Conservation (phyloP, 2,797 vertebrate genomes). For the Cynopterus sphinx region DNA sequence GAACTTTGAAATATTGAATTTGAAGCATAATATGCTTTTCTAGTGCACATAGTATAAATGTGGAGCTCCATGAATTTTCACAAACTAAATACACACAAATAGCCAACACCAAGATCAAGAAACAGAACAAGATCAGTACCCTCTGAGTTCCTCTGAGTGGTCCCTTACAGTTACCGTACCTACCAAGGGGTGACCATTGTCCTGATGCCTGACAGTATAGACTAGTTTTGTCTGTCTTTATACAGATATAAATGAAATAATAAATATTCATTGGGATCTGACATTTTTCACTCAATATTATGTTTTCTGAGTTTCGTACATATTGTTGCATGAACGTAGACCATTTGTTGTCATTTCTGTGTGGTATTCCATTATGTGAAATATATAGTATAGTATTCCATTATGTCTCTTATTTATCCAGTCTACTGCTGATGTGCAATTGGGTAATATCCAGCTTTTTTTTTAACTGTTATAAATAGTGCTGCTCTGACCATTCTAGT, state of each 20-base stretch:
- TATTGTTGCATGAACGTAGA: not conserved
- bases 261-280: not conserved
- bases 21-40: not conserved
- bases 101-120: not conserved
- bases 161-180: not conserved
- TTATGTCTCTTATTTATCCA: not conserved
- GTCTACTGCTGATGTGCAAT: not conserved
- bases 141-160: not conserved
- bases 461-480: not conserved
- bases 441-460: not conserved
- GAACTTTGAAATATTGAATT: not conserved
- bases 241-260: not conserved
- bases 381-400: not conserved
- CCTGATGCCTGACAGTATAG: not conserved
- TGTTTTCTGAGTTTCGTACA: constrained; percentile 15
- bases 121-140: not conserved
- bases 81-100: not conserved
- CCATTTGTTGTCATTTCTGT: not conserved
- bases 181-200: not conserved
- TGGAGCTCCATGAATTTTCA: not conserved
- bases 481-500: not conserved
- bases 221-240: not conserved
- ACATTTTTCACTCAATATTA: not conserved
- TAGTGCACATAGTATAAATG: not conserved
- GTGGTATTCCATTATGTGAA: not conserved